Evolutionary conservation across 37 sponge, comb jelly and placozoan species (phyloP).

Genomic region (Beroe ovata): DNA sequence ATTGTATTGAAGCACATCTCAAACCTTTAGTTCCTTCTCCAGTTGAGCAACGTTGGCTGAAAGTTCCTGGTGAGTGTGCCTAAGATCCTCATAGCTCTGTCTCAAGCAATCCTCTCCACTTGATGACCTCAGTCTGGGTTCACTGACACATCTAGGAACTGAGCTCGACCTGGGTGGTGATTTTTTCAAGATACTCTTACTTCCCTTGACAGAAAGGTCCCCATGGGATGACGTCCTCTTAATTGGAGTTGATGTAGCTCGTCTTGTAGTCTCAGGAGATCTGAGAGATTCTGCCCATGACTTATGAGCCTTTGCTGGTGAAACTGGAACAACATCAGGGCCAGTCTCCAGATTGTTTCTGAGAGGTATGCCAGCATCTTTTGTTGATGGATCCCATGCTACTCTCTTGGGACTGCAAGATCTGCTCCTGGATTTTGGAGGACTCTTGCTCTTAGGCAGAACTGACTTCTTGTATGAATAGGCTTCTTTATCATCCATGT

Average conservation of each 20-base stretch:
- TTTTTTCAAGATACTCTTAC: neutral
- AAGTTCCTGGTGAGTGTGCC: neutral
- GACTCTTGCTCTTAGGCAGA: neutral
- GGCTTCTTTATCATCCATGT: neutral
- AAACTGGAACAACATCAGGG: neutral
- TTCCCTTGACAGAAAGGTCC: constrained; percentile 17
- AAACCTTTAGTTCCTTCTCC: constrained; percentile 36
- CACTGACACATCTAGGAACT: constrained; percentile 6
- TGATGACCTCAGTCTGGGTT: neutral
- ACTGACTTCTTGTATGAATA: neutral
- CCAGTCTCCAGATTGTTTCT: neutral
- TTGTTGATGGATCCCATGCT: constrained; percentile 46
- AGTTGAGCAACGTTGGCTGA: constrained; percentile 30
- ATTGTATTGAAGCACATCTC: too few species aligned
- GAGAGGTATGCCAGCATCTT: constrained; percentile 21
- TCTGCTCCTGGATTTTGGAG: neutral
- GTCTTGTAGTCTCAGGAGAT: neutral
- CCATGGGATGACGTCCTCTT: neutral
- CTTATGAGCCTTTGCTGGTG: constrained; percentile 8
- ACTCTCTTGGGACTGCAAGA: constrained; percentile 38
- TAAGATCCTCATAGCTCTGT: constrained; percentile 6
- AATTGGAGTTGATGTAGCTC: constrained; percentile 38
- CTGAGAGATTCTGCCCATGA: constrained; percentile 52
- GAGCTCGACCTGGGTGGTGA: neutral
- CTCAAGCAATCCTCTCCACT: neutral